phyloP scores from a whole-genome alignment of 1,140 invertebrate species.

The Thaumatotibia leucotreta region DNA sequence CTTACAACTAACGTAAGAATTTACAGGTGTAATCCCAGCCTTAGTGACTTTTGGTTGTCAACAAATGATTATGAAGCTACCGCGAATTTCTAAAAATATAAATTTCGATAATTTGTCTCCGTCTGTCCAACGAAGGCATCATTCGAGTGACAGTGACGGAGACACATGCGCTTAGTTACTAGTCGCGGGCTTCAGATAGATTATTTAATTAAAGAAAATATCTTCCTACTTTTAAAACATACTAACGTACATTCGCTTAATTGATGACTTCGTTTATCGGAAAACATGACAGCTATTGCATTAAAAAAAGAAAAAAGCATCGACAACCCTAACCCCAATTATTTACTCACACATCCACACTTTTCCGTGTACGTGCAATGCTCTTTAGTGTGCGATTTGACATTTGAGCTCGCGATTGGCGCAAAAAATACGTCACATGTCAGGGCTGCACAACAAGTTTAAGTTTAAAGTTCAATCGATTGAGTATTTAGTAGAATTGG shows the following conservation, averaged over 20 bases:
- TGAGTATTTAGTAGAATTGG: neutral
- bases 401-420: constrained; percentile 4
- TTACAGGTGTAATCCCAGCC: too few species aligned
- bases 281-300: neutral
- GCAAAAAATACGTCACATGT: constrained; percentile 15
- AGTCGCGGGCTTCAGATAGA: too few species aligned
- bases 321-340: neutral
- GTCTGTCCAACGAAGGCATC: too few species aligned
- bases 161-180: too few species aligned
- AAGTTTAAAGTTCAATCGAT: constrained; percentile 3
- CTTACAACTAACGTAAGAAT: too few species aligned
- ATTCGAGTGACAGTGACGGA: too few species aligned
- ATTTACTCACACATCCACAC: neutral
- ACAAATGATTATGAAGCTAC: too few species aligned
- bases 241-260: constrained; percentile 17
- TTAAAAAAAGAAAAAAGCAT: neutral
- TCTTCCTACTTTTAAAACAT: neutral
- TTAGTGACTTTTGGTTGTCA: too few species aligned
- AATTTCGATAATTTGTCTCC: too few species aligned
- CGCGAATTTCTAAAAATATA: too few species aligned
- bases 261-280: constrained; percentile 15
- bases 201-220: too few species aligned
- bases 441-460: constrained; percentile 7
- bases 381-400: neutral
- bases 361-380: neutral